phyloP scores from a whole-genome alignment of 2,888 invertebrate genomes.

The Spicauda simplicius region DNA sequence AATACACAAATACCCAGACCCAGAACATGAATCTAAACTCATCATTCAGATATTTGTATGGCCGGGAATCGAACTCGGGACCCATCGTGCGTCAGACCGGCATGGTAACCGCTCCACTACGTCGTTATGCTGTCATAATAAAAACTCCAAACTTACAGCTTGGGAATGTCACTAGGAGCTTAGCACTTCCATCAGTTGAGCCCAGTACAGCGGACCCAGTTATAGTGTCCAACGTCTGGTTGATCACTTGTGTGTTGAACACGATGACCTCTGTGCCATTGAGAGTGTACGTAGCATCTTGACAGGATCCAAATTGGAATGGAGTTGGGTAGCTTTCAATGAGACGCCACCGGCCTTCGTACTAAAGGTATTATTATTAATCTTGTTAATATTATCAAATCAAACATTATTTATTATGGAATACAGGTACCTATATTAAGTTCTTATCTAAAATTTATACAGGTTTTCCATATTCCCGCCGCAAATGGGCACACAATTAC shows the following conservation, averaged over 20 bases:
- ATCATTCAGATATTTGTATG: too few relatives aligned
- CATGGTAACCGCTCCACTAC: too few relatives aligned
- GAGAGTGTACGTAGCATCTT: slow-evolving; percentile 80
- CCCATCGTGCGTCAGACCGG: too few relatives aligned
- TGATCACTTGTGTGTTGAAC: slow-evolving; percentile 60
- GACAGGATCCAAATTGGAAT: slow-evolving; percentile 86
- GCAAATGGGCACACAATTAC: too few relatives aligned
- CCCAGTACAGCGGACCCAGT: slow-evolving; percentile 75
- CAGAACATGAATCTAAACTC: too few relatives aligned
- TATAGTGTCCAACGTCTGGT: slow-evolving; percentile 73
- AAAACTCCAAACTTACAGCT: slow-evolving; percentile 73
- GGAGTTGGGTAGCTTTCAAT: slow-evolving; percentile 85
- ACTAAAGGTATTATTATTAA: slow-evolving; percentile 48
- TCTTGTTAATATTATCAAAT: background rate
- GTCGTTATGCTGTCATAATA: too few relatives aligned
- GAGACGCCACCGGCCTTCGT: slow-evolving; percentile 82
- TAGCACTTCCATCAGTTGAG: slow-evolving; percentile 74
- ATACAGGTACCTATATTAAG: too few relatives aligned
- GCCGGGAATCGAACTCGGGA: too few relatives aligned
- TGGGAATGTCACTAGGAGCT: slow-evolving; percentile 82
- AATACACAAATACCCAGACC: too few relatives aligned
- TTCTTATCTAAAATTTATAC: too few relatives aligned
- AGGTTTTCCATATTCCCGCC: too few relatives aligned
- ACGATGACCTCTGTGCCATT: slow-evolving; percentile 50
- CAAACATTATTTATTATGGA: too few relatives aligned